Evolutionary conservation across 2,113 vertebrate species (phyloP), one percentile per base, ranked within the genome.

Genomic region (Mugil cephalus): DNA sequence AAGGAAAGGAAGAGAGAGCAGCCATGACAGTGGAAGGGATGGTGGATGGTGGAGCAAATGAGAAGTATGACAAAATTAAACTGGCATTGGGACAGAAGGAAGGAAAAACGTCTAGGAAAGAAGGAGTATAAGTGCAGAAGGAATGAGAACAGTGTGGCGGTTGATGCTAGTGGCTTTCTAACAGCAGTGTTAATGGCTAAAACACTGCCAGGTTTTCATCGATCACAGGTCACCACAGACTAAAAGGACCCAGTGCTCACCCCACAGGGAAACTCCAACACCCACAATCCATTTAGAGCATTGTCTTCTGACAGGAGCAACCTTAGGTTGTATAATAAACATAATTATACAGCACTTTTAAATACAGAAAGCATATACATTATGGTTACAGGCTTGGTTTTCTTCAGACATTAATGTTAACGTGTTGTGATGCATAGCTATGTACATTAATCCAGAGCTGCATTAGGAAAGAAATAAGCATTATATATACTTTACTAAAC

Each of bases 241-340:
- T 85, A 73, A 82, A 88, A 82, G 74, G 74, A 82, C 59, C 70
- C 66, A 40, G 43, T 6, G 47, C 78, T 74, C 15, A 1, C 50
- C 30, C 63, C 45, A 43, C 73, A 10, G 38, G 50, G 40, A 85
- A 69, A 82, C 80, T 81, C 65, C 47, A 77, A 73, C 82, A 74
- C 76, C 83, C 83, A 84, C 59, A 83, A 79, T 66, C 83, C 79
- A 79, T 80, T 87, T 68, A 88, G 58, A 62, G 48, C 10, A 6
- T 79, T 40, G 53, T 50, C 71, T 70, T 58, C 58, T 53, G 50
- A 68, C 69, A 72, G 35, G 6, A 55, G 40, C 40, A 62, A 45
- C 17, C 59, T 47, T 1, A 7, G 40, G 45, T 38, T 13, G 0
- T 63, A 9, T 35, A 48, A 72, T 67, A 2, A 69, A 50, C 42